Conservation (phyloP, 2,113 vertebrate genomes). For the Chamaea fasciata region DNA sequence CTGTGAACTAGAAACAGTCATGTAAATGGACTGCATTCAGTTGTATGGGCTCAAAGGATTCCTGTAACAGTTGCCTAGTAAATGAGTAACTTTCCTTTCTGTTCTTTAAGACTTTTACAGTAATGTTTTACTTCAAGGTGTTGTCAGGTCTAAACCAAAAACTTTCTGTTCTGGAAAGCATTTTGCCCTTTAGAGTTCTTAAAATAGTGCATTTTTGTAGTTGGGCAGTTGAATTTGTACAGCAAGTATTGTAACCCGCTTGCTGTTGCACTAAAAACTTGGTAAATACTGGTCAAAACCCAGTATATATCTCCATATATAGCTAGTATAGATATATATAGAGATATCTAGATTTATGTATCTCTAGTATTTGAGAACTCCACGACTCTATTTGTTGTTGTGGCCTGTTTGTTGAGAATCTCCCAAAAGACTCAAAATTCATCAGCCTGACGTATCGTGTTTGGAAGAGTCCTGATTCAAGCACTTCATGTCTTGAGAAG, state of each 20-base stretch:
- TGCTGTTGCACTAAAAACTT: background rate
- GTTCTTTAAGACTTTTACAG: background rate
- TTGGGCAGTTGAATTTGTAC: background rate
- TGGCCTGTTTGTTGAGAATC: background rate
- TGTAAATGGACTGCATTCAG: background rate
- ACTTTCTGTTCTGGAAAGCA: background rate
- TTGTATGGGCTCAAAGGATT: background rate
- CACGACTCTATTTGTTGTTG: background rate
- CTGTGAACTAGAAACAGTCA: background rate
- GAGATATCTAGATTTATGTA: too few species aligned
- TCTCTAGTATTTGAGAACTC: background rate
- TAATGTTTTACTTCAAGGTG: background rate
- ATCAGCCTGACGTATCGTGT: fast-evolving
- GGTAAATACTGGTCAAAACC: background rate
- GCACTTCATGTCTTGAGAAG: background rate
- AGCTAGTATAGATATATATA: too few species aligned
- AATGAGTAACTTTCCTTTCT: background rate
- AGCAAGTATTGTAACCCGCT: background rate
- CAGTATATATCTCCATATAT: too few species aligned
- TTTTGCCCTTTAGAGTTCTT: background rate
- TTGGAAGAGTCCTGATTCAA: background rate
- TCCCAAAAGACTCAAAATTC: background rate
- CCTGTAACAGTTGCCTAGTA: background rate
- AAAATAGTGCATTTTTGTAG: background rate
- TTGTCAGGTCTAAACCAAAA: background rate